Evolutionary conservation across 2,113 vertebrate genomes (phyloP).

Genomic region (Smithornis capensis): DNA sequence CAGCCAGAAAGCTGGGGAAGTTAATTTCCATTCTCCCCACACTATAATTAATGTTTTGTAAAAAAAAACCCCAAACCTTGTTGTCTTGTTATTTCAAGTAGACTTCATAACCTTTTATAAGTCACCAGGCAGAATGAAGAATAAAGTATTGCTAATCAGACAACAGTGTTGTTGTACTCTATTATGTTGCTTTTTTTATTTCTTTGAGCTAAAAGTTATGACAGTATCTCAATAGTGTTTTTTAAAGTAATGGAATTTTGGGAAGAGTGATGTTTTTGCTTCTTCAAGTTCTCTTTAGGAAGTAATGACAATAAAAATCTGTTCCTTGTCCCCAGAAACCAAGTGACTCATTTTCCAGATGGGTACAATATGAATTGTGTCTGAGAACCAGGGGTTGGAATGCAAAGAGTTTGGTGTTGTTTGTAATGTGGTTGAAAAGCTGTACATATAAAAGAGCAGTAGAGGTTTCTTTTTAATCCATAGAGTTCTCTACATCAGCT

Average conservation of each 20-base stretch:
- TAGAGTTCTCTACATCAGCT: not conserved
- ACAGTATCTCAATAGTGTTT: not conserved
- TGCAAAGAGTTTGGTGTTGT: conserved; percentile 34
- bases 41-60: not conserved
- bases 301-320: conserved; percentile 55
- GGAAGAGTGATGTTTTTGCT: not conserved
- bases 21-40: not conserved
- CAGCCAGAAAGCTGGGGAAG: not conserved
- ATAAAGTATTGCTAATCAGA: not conserved
- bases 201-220: not conserved
- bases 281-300: not conserved
- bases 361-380: conserved; percentile 58
- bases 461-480: conserved; percentile 17
- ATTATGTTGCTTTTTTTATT: not conserved
- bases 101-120: not conserved
- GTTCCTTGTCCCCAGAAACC: conserved; percentile 49
- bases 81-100: not conserved
- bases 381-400: conserved; percentile 48
- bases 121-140: not conserved
- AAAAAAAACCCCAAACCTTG: not conserved
- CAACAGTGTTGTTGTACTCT: not conserved
- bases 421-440: conserved; percentile 54
- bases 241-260: conserved; percentile 18
- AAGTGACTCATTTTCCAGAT: conserved; percentile 68
- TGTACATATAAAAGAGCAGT: conserved; percentile 1